phyloP scores from a whole-genome alignment of 2,113 vertebrate species.

The Phylloscopus whistleri region DNA sequence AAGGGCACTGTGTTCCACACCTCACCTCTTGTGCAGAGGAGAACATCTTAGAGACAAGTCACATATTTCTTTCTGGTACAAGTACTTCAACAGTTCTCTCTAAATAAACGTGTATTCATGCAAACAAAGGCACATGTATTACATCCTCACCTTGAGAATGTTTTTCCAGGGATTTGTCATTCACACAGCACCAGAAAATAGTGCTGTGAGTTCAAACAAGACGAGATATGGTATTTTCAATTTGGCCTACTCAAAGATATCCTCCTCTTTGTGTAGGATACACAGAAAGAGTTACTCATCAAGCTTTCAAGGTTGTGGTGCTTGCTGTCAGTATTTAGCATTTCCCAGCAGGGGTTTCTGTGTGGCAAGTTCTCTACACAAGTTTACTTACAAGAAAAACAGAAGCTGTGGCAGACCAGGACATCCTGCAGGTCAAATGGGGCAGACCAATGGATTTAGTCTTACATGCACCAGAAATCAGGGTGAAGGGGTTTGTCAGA shows the following conservation, averaged over 20 bases:
- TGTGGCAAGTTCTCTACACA: not conserved
- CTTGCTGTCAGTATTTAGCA: not conserved
- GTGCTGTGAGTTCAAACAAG: not conserved
- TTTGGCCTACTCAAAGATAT: not conserved
- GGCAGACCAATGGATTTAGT: not conserved
- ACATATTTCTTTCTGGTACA: not conserved
- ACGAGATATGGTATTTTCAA: not conserved
- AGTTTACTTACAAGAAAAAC: not conserved
- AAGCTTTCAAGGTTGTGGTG: not conserved
- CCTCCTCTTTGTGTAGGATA: not conserved
- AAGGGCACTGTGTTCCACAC: not conserved
- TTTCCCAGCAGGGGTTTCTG: not conserved
- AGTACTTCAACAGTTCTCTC: not conserved
- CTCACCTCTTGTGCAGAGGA: not conserved
- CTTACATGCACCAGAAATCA: not conserved
- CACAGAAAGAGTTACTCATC: not conserved
- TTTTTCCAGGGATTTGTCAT: not conserved
- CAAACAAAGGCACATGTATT: not conserved
- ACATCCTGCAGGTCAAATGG: not conserved
- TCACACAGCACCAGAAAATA: not conserved
- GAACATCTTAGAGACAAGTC: not conserved
- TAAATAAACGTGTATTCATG: fast-evolving
- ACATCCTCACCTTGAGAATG: not conserved
- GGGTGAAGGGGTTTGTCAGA: not conserved
- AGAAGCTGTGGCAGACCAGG: not conserved